These are phyloP conservation scores for Andrena camellia DNA, from an alignment of 2,888 invertebrate species.

Conservation along the genomic window DNA sequence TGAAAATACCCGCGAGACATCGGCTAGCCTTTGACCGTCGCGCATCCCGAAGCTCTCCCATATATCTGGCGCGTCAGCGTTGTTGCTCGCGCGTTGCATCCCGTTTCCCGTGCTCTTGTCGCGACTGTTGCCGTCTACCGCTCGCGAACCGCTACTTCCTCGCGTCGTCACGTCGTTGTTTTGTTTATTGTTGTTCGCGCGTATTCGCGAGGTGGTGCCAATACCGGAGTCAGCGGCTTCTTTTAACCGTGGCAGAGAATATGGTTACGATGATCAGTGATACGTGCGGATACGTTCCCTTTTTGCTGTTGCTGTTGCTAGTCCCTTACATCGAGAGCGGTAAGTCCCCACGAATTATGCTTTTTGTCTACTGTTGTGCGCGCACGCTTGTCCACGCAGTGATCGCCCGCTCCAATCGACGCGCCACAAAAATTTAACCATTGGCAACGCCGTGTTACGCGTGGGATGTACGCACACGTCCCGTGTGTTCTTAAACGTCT, in stretches of 20 bases:
- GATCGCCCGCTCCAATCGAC: background rate
- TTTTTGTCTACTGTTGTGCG: background rate
- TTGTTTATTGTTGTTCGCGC: conserved; percentile 64
- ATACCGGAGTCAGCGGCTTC: conserved; percentile 54
- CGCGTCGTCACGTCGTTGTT: conserved; percentile 62
- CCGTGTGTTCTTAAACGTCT: conserved; percentile 10
- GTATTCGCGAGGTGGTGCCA: conserved; percentile 66
- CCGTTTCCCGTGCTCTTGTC: conserved; percentile 20
- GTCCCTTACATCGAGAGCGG: conserved; percentile 90
- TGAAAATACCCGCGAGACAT: conserved; percentile 41
- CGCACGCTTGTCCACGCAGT: background rate
- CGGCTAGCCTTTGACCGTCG: conserved; percentile 25
- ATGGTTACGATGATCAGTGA: conserved; percentile 84
- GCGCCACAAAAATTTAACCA: background rate
- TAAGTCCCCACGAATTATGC: conserved; percentile 85
- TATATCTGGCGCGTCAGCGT: conserved; percentile 12
- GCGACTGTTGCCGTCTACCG: conserved; percentile 20
- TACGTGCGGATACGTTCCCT: conserved; percentile 87
- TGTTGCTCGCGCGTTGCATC: conserved; percentile 4
- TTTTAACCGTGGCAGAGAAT: conserved; percentile 67
- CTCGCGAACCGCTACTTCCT: conserved; percentile 29
- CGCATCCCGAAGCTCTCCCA: background rate
- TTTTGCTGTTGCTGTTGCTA: conserved; percentile 89
- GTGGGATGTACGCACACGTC: background rate
- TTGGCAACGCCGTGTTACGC: conserved; percentile 1